Evolutionary conservation across 2,797 vertebrate species (phyloP), one percentile per base, ranked within the genome.

Genomic region (Iguana delicatissima): DNA sequence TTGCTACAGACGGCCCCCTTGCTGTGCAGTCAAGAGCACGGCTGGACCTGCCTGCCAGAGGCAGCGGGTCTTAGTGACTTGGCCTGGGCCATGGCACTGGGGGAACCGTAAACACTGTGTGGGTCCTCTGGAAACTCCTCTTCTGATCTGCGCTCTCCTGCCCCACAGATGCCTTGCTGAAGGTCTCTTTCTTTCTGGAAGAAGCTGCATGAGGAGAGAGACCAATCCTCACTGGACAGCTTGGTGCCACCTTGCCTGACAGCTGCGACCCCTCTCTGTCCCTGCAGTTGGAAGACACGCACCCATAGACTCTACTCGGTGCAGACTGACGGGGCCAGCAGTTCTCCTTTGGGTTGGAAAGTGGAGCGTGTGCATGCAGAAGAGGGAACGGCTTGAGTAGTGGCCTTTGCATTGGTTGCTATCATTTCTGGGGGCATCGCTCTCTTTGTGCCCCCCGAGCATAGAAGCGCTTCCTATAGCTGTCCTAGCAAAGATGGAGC

Each of bases 151-250:
- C 12, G 0, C 85, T 89, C 74, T 96, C 35, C 93, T 35, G 57
- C 72, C 35, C 90, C 91, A 72, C 93, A 98, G 98, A 97, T 86
- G 81, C 89, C 0, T 94, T 98, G 2, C 62, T 98, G 87, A 97
- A 92, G 82, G 93, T 97, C 50, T 94, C 96, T 1, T 96, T 97
- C 92, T 98, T 98, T 50, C 83, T 97, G 93, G 97, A 96, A 74
- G 96, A 96, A 59, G 82, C 92, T 57, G 79, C 92, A 14, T 85
- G 6, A 4, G 91, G 85, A 26, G 38, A 46, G 16, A 29, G 0
- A 16, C 29, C 3, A 3, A 12, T 42, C 32, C 32, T 7, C 24
- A 32, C 4, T 6, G 9, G 20, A 10, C 5, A 52, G 84, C 24
- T 38, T 14, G 59, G 20, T 62, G 59, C 59, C 5, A 20, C 59